A percentile compares a stretch with the other conserved stretches of the same genome.
Conservation (phyloP, 2,113 vertebrate species). For the Notiomystis cincta region DNA sequence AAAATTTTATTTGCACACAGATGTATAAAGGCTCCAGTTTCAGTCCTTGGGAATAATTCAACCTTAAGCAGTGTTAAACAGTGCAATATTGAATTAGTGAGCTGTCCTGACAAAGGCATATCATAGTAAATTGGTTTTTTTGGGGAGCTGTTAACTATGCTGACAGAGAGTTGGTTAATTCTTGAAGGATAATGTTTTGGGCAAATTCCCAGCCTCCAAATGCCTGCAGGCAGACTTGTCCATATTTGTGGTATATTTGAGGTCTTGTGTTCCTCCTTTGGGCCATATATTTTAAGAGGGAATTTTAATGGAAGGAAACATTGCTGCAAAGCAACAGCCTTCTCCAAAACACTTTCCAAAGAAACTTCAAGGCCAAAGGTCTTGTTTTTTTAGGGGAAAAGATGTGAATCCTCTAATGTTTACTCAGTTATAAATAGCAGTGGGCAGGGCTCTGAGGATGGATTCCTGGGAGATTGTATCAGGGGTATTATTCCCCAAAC, state of each 20-base stretch:
- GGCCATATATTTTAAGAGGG: conserved; percentile 11
- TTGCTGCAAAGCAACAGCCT: neutral
- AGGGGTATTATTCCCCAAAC: neutral
- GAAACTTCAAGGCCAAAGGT: neutral
- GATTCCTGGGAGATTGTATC: conserved; percentile 6
- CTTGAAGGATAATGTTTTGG: conserved; percentile 14
- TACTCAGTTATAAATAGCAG: neutral
- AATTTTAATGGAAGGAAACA: conserved; percentile 40
- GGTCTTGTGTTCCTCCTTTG: neutral
- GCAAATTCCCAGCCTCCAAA: conserved; percentile 16
- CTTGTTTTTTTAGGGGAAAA: neutral
- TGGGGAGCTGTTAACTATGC: neutral
- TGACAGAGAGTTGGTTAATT: conserved; percentile 20
- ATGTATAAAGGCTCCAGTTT: neutral
- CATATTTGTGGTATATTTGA: conserved; percentile 38
- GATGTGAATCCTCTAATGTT: neutral
- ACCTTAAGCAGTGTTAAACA: neutral
- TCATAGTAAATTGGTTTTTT: neutral
- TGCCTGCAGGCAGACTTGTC: conserved; percentile 19
- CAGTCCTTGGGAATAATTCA: neutral
- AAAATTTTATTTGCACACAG: neutral
- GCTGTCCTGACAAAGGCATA: neutral
- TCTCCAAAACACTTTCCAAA: neutral
- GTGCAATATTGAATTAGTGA: neutral
- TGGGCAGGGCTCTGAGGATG: neutral